Evolutionary conservation across 2,797 vertebrate species (phyloP).

Genomic region (Poeciliopsis paucimaculata): DNA sequence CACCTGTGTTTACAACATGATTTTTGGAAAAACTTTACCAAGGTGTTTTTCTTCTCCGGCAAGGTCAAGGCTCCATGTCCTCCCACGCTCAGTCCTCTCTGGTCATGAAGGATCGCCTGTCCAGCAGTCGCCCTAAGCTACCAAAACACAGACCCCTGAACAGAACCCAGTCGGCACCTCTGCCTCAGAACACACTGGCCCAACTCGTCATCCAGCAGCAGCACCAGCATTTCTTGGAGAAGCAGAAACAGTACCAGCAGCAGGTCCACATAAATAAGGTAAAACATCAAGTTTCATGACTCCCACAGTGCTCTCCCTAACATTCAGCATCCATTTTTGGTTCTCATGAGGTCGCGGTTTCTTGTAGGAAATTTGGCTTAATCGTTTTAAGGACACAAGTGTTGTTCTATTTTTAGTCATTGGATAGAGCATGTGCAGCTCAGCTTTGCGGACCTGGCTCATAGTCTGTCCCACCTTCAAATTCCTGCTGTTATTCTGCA

Average conservation of each 20-base stretch:
- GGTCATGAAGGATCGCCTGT: conserved; percentile 89
- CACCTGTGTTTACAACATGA: not conserved
- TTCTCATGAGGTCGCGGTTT: conserved; percentile 48
- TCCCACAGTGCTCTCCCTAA: conserved; percentile 55
- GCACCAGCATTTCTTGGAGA: conserved; percentile 98
- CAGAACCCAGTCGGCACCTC: conserved; percentile 95
- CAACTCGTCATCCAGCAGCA: conserved; percentile 99
- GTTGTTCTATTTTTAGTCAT: conserved; percentile 67
- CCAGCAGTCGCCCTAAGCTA: conserved; percentile 88
- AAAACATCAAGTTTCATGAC: conserved; percentile 55
- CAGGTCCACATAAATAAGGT: conserved; percentile 99
- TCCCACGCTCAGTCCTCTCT: conserved; percentile 92
- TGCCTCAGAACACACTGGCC: conserved; percentile 96
- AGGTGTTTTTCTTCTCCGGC: not conserved
- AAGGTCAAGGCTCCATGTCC: conserved; percentile 84
- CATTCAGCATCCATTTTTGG: conserved; percentile 35
- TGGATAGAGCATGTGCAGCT: conserved; percentile 58
- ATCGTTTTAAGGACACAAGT: conserved; percentile 64
- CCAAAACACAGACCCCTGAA: conserved; percentile 95
- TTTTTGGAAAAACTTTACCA: conserved; percentile 1
- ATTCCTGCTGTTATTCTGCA: conserved; percentile 68
- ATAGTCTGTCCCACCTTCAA: conserved; percentile 58
- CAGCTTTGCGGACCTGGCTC: conserved; percentile 50
- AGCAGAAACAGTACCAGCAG: conserved; percentile 98
- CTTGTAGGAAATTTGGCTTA: conserved; percentile 62